Conservation (phyloP, 2,797 vertebrate species). For the Falco biarmicus region DNA sequence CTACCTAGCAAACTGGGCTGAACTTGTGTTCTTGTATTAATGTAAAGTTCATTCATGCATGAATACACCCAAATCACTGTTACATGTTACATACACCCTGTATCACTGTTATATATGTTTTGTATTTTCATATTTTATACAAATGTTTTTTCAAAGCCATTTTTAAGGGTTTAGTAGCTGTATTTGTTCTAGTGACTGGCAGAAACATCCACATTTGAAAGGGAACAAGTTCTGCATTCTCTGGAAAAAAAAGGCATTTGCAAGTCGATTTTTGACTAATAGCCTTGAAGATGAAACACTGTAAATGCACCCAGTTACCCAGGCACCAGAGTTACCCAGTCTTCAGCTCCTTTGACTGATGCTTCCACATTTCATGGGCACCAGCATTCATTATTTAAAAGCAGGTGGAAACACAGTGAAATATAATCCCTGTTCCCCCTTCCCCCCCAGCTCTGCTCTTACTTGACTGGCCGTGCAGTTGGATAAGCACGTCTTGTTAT, state of each 20-base stretch:
- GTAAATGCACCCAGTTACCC: not conserved
- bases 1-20: not conserved
- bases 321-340: not conserved
- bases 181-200: not conserved
- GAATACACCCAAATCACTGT: not conserved
- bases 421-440: accelerated
- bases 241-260: not conserved
- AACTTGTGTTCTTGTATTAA: not conserved
- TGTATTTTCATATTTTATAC: not conserved
- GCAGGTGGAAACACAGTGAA: not conserved
- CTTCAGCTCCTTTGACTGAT: not conserved
- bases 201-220: not conserved
- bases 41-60: not conserved
- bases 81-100: not conserved
- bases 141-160: not conserved
- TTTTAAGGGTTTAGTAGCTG: not conserved
- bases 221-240: not conserved
- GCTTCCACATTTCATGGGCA: not conserved
- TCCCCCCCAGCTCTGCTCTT: not conserved
- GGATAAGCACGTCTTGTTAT: constrained; percentile 92
- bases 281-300: accelerated
- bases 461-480: constrained; percentile 99
- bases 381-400: not conserved
- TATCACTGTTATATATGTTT: not conserved
- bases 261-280: not conserved